These are phyloP conservation scores for Hystrix brachyura DNA, from an alignment of 2,113 vertebrate genomes.

Conservation along the genomic window DNA sequence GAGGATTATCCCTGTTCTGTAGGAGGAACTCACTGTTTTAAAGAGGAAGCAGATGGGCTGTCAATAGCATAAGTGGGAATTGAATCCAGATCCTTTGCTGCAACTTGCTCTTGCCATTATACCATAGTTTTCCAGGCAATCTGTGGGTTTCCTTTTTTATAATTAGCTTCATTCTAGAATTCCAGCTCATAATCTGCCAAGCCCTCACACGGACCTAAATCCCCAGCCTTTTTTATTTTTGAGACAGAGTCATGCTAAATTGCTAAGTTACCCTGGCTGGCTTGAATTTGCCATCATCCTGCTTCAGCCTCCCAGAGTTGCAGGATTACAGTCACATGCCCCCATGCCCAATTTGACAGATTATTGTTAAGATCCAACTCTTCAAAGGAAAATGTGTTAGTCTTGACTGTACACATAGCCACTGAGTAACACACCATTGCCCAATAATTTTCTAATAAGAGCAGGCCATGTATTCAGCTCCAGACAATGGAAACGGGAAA, in stretches of 20 bases:
- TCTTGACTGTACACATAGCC: neutral
- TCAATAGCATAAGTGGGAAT: neutral
- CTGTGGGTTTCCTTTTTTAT: neutral
- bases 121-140: neutral
- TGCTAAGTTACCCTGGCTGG: neutral
- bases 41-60: neutral
- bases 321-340: neutral
- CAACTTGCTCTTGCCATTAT: neutral
- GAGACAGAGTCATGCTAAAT: neutral
- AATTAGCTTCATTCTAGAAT: neutral
- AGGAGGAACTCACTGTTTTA: neutral
- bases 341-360: neutral
- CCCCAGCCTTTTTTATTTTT: neutral
- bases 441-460: neutral
- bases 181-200: conserved; percentile 9
- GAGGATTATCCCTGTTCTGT: neutral
- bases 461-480: neutral
- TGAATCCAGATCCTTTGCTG: neutral
- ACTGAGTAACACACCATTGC: neutral
- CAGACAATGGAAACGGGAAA: neutral
- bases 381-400: neutral
- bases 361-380: neutral
- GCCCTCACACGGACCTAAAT: neutral
- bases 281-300: neutral
- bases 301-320: neutral